phyloP scores from a whole-genome alignment of 2,113 vertebrate species.

The Pardalotus punctatus region DNA sequence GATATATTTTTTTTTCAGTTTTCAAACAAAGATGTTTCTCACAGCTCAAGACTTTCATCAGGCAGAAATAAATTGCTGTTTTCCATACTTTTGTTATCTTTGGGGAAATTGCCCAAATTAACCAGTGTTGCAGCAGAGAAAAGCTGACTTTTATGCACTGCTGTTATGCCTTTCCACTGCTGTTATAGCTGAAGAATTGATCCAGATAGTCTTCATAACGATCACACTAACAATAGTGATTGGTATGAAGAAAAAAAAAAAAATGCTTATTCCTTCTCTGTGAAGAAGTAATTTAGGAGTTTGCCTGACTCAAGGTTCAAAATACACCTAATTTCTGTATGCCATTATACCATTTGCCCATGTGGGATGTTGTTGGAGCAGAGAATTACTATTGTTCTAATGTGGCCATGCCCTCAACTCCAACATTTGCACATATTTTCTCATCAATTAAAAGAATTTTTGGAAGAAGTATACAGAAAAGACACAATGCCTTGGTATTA shows the following conservation, averaged over 20 bases:
- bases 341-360: not conserved
- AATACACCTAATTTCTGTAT: not conserved
- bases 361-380: not conserved
- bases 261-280: not conserved
- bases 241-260: not conserved
- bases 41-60: not conserved
- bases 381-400: not conserved
- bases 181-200: not conserved
- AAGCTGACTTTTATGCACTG: not conserved
- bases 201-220: not conserved
- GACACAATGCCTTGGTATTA: not conserved
- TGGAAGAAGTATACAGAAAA: not conserved
- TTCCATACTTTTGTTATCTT: not conserved
- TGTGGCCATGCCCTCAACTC: accelerated
- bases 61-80: not conserved
- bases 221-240: not conserved
- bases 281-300: not conserved
- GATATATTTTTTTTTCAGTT: not conserved
- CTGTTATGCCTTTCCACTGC: not conserved
- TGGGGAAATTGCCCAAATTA: not conserved
- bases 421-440: not conserved
- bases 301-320: not conserved
- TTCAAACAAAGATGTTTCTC: not conserved
- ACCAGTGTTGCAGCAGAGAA: not conserved
- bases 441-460: not conserved